Evolutionary conservation across 2,113 vertebrate species (phyloP).

Genomic region (Pristiophorus japonicus): DNA sequence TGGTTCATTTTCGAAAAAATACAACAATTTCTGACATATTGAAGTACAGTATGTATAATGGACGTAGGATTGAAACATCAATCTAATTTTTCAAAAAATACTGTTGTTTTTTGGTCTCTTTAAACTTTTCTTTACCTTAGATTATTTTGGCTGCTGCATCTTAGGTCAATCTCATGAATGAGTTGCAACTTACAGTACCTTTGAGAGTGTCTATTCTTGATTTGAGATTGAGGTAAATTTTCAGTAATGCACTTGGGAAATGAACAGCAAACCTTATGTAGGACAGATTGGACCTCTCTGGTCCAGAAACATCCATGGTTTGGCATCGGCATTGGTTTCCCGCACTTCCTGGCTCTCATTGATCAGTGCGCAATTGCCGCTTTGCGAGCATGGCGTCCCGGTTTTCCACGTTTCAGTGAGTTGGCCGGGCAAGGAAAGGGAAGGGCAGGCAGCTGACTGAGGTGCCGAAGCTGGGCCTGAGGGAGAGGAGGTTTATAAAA

Average conservation of each 20-base stretch:
- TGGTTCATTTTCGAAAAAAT: background rate
- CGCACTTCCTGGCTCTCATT: too few species aligned
- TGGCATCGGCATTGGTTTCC: too few species aligned
- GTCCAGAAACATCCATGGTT: too few species aligned
- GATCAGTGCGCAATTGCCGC: too few species aligned
- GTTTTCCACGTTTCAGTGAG: too few species aligned
- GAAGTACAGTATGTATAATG: background rate
- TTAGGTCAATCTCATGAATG: background rate
- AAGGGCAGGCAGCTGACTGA: too few species aligned
- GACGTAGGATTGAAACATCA: background rate
- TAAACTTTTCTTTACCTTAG: background rate
- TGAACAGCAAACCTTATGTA: background rate
- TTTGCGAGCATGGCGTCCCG: too few species aligned
- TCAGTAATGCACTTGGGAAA: background rate
- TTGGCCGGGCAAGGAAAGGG: too few species aligned
- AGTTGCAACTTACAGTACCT: background rate
- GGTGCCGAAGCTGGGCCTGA: too few species aligned
- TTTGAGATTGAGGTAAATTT: background rate
- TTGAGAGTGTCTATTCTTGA: background rate
- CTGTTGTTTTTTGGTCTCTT: background rate
- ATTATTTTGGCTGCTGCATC: background rate
- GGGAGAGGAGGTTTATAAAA: too few species aligned
- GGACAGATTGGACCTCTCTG: too few species aligned
- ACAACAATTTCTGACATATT: too few species aligned
- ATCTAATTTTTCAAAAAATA: background rate